A percentile compares a stretch with the other conserved stretches of the same genome.
Conservation (phyloP, 1,140 invertebrate genomes). For the Procambarus virginalis region DNA sequence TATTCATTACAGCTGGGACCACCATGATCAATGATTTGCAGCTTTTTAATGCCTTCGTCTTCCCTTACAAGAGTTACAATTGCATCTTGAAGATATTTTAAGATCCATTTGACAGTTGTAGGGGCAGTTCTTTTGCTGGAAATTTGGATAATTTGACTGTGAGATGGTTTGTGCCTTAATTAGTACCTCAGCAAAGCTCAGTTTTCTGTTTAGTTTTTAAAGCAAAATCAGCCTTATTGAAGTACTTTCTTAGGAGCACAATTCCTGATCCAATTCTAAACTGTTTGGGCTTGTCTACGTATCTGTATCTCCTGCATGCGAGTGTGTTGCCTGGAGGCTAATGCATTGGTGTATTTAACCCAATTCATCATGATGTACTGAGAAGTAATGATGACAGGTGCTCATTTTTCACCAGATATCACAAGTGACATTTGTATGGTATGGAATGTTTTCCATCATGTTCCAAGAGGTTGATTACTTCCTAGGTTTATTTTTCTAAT, state of each 20-base stretch:
- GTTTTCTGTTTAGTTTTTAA: background rate
- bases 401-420: slow-evolving; percentile 35
- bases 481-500: slow-evolving; percentile 68
- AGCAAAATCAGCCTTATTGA: slow-evolving; percentile 33
- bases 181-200: slow-evolving; percentile 65
- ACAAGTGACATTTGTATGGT: slow-evolving; percentile 10
- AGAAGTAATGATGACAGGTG: slow-evolving; percentile 35
- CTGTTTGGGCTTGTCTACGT: background rate
- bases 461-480: slow-evolving; percentile 60
- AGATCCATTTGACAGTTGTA: background rate
- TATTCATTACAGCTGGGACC: background rate
- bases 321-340: background rate
- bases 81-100: slow-evolving; percentile 11
- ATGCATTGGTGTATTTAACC: background rate
- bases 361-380: background rate
- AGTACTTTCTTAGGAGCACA: slow-evolving; percentile 52
- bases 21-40: background rate
- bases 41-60: background rate
- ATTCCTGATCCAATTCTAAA: slow-evolving; percentile 45
- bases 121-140: slow-evolving; percentile 3
- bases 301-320: background rate
- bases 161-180: slow-evolving; percentile 59
- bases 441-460: slow-evolving; percentile 58
- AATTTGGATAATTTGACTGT: slow-evolving; percentile 30
- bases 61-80: background rate